These are phyloP conservation scores for Dromaius novaehollandiae DNA, from an alignment of 2,113 vertebrate genomes.

Conservation along the genomic window DNA sequence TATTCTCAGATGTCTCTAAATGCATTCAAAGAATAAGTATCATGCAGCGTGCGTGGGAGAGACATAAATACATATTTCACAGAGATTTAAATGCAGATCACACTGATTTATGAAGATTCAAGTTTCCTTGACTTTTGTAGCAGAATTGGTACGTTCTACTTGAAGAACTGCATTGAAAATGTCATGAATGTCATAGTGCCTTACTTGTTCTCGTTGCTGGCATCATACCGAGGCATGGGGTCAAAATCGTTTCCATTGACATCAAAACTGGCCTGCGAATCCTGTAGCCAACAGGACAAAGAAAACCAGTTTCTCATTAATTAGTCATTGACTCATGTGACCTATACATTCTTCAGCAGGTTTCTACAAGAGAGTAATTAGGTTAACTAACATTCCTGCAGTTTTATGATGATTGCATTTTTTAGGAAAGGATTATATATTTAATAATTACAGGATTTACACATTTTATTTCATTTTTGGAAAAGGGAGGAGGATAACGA, in stretches of 20 bases:
- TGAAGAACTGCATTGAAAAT: background rate
- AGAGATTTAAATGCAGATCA: background rate
- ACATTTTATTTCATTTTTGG: background rate
- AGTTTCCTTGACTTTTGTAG: background rate
- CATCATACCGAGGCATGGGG: conserved; percentile 98
- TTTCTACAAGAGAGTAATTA: conserved; percentile 64
- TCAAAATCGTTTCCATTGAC: conserved; percentile 98
- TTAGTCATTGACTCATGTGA: conserved; percentile 31
- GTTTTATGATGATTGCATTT: background rate
- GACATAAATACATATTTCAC: background rate
- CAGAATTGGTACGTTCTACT: background rate
- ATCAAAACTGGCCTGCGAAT: conserved; percentile 95
- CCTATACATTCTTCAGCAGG: conserved; percentile 62
- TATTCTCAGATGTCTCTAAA: background rate
- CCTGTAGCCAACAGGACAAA: conserved; percentile 80
- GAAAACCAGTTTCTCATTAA: conserved; percentile 54
- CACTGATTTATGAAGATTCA: background rate
- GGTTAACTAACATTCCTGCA: conserved; percentile 47
- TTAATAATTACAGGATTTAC: background rate
- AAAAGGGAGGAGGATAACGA: background rate
- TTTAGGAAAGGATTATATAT: conserved; percentile 8
- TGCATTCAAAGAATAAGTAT: background rate
- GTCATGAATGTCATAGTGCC: conserved; percentile 39
- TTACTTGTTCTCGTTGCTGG: conserved; percentile 99
- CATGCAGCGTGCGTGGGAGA: background rate